Evolutionary conservation across 2,797 vertebrate genomes (phyloP).

Genomic region (Coregonus suidteri): DNA sequence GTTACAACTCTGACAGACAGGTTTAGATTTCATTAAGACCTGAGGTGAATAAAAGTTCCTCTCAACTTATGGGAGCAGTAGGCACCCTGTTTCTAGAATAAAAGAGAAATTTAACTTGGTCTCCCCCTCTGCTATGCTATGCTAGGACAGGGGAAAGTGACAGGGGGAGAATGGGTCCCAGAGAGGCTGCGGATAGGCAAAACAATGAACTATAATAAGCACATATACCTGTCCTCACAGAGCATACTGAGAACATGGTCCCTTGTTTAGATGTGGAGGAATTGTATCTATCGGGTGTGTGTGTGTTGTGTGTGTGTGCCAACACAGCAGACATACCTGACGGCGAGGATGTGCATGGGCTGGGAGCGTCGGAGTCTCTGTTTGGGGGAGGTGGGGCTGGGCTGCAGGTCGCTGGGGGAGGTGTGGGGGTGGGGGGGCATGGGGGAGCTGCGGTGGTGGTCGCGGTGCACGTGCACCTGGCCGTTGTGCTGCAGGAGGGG

Average conservation of each 20-base stretch:
- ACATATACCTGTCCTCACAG: neutral
- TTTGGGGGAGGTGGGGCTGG: constrained; percentile 56
- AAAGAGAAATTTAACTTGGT: constrained; percentile 48
- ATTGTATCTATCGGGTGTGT: neutral
- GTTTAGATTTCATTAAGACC: constrained; percentile 20
- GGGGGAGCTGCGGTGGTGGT: constrained; percentile 40
- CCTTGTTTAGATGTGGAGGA: neutral
- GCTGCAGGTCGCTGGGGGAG: constrained; percentile 46
- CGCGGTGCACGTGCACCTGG: constrained; percentile 63
- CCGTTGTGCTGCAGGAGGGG: constrained; percentile 85
- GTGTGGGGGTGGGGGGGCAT: constrained; percentile 46
- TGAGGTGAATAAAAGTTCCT: constrained; percentile 26
- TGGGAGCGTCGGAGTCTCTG: constrained; percentile 85
- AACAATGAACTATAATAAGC: neutral
- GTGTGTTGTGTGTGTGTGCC: too few relatives aligned
- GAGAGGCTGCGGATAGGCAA: neutral
- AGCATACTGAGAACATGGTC: neutral
- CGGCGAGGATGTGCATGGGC: constrained; percentile 90
- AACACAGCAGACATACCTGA: constrained; percentile 70
- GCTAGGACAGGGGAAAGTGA: neutral
- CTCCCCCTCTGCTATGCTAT: constrained; percentile 31
- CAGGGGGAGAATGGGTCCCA: neutral
- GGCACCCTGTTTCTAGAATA: constrained; percentile 41
- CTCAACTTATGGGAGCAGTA: constrained; percentile 44
- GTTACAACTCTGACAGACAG: neutral